Evolutionary conservation across 2,113 vertebrate genomes (phyloP), one percentile per base, ranked within the genome.

Genomic region (Solea senegalensis): DNA sequence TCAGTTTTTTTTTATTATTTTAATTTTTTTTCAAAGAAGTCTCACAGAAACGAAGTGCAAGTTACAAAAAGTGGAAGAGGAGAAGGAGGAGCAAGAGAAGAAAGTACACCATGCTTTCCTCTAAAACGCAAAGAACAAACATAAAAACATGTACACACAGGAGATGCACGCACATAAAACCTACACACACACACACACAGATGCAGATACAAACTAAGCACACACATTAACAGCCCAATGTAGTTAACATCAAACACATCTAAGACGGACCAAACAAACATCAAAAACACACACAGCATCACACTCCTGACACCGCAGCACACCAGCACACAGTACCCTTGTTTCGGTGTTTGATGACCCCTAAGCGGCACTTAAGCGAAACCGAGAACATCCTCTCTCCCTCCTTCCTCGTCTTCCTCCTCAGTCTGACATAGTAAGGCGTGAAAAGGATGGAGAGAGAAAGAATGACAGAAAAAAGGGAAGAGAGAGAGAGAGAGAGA

Each of bases 331-430:
- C 86, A 45, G 0, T 96, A 96, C 95, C 96, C 95, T 95, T 96
- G 78, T 78, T 94, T 81, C 92, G 90, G 49, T 91, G 94, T 89
- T 92, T 95, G 94, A 96, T 92, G 92, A 97, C 94, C 90, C 96
- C 95, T 60, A 97, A 92, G 72, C 94, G 95, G 86, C 96, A 97
- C 94, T 96, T 96, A 65, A 97, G 93, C 27, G 95, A 96, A 79
- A 97, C 93, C 9, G 96, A 95, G 65, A 97, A 96, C 96, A 97
- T 96, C 90, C 90, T 21, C 11, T 57, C 71, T 14, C 62, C 65
- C 52, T 82, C 49, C 41, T 78, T 83, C 74, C 40, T 84, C 72
- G 63, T 90, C 77, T 69, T 86, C 82, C 80, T 86, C 78, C 71
- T 89, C 82, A 89, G 88, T 87, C 76, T 70, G 89, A 88, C 87